A percentile compares a stretch with the other conserved stretches of the same genome.
Conservation (phyloP, 1,140 invertebrate genomes). For the Aradophagus sp. region DNA sequence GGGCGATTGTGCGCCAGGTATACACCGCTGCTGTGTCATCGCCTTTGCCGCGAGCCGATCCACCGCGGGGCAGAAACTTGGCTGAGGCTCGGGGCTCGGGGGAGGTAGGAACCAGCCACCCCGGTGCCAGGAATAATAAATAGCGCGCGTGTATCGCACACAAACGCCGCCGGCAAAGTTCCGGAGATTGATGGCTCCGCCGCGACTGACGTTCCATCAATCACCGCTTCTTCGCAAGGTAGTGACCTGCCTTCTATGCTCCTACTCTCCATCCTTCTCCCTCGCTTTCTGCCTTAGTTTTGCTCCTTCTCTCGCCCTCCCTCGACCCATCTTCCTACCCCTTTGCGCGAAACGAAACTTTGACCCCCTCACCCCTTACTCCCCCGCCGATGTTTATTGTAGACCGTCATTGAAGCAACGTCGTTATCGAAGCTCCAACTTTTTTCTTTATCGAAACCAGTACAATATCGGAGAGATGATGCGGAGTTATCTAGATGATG, state of each 20-base stretch:
- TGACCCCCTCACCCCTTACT: too few relatives aligned
- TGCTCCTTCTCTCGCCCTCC: neutral
- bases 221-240: constrained; percentile 61
- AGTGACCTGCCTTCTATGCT: constrained; percentile 37
- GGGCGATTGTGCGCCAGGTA: constrained; percentile 6
- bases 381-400: constrained; percentile 23
- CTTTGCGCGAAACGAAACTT: neutral
- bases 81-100: neutral
- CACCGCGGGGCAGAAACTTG: constrained; percentile 10
- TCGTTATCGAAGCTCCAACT: constrained; percentile 44
- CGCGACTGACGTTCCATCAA: constrained; percentile 75
- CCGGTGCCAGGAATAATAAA: constrained; percentile 71
- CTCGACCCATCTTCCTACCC: neutral
- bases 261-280: constrained; percentile 11
- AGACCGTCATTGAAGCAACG: neutral
- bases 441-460: constrained; percentile 34
- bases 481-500: constrained; percentile 19
- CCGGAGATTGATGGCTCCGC: constrained; percentile 72
- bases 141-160: constrained; percentile 58
- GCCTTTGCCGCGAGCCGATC: constrained; percentile 59
- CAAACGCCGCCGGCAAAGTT: constrained; percentile 48
- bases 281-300: neutral
- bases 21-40: constrained; percentile 66
- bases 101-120: constrained; percentile 49
- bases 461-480: constrained; percentile 35